phyloP scores from a whole-genome alignment of 2,888 invertebrate species.

The Bombylius discolor region DNA sequence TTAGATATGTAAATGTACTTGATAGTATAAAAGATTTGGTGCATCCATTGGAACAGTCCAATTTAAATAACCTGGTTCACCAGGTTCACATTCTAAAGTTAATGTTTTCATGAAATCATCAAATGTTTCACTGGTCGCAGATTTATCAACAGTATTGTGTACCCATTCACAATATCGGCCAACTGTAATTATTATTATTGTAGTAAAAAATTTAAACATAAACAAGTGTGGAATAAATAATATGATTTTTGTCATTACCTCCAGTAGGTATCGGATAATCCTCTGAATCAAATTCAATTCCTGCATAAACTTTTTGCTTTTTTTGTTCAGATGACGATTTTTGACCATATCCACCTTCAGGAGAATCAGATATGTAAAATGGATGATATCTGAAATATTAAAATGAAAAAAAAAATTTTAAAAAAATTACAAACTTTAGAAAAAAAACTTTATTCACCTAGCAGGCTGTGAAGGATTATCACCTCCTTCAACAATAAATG shows the following conservation, averaged over 20 bases:
- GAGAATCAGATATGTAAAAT: slow-evolving; percentile 77
- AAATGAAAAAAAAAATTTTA: not conserved
- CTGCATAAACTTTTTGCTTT: slow-evolving; percentile 65
- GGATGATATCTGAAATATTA: slow-evolving; percentile 58
- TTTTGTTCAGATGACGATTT: slow-evolving; percentile 55
- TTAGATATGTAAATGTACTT: slow-evolving; percentile 42
- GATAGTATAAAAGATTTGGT: slow-evolving; percentile 75
- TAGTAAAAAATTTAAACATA: not conserved
- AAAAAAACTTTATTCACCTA: slow-evolving; percentile 37
- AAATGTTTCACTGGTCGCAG: slow-evolving; percentile 58
- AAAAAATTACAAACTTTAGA: not conserved
- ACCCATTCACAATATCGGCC: slow-evolving; percentile 83
- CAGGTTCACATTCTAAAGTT: slow-evolving; percentile 59
- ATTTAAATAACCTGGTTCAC: slow-evolving; percentile 60
- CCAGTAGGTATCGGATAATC: slow-evolving; percentile 71
- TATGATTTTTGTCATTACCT: slow-evolving; percentile 35
- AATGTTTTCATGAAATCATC: slow-evolving; percentile 65
- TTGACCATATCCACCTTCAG: slow-evolving; percentile 76
- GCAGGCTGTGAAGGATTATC: slow-evolving; percentile 67
- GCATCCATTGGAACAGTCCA: slow-evolving; percentile 81
- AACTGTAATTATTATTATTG: slow-evolving; percentile 33
- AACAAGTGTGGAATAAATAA: not conserved
- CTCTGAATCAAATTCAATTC: slow-evolving; percentile 60
- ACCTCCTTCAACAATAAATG: slow-evolving; percentile 76
- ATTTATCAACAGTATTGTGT: slow-evolving; percentile 63